A percentile compares a stretch with the other conserved stretches of the same genome.
Evolutionary conservation across 1,140 invertebrate genomes (phyloP).

Genomic region (Drosophila punjabiensis): DNA sequence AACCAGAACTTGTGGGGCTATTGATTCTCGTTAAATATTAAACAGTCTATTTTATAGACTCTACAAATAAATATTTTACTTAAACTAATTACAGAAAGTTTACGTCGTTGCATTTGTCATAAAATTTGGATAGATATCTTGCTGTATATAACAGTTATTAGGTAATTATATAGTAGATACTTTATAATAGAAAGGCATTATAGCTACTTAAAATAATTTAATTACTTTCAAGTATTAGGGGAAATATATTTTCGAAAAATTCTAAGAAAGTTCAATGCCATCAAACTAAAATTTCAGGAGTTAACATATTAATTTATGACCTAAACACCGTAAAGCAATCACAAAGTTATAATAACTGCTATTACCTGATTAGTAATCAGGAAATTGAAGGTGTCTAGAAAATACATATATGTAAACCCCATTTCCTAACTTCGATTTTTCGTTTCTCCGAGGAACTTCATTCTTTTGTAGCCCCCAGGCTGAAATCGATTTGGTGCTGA

Average conservation of each 20-base stretch:
- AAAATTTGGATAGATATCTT: too few species aligned
- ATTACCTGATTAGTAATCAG: not conserved
- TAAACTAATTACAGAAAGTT: not conserved
- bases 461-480: not conserved
- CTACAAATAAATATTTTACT: not conserved
- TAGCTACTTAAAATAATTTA: not conserved
- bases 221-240: not conserved
- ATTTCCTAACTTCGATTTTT: not conserved
- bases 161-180: not conserved
- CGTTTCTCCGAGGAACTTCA: not conserved
- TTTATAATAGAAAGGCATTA: not conserved
- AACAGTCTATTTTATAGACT: not conserved
- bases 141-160: too few species aligned
- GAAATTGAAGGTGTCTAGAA: not conserved
- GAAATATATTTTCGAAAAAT: too few species aligned
- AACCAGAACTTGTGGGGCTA: not conserved
- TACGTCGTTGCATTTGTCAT: not conserved
- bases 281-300: not conserved
- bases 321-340: not conserved
- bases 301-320: not conserved
- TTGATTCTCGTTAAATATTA: not conserved
- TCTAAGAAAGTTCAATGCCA: not conserved
- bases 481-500: conserved; percentile 7
- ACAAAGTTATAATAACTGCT: not conserved
- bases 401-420: not conserved